Evolutionary conservation across 2,113 vertebrate genomes (phyloP).

Genomic region (Oriolus oriolus): DNA sequence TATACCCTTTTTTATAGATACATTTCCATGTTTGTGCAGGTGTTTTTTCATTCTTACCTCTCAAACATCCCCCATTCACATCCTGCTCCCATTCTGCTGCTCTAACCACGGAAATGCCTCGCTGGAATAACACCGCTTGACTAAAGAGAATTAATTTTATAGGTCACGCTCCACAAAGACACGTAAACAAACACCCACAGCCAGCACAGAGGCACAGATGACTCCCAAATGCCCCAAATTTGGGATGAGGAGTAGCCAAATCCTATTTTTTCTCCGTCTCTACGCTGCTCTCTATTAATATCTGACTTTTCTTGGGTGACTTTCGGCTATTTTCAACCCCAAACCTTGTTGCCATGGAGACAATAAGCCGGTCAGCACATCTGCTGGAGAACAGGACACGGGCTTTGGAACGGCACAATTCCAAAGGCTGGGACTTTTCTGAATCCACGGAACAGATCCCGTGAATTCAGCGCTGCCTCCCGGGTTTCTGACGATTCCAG

Average conservation of each 20-base stretch:
- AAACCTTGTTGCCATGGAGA: slow-evolving; percentile 74
- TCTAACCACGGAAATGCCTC: neutral
- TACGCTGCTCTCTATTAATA: slow-evolving; percentile 65
- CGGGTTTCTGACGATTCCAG: neutral
- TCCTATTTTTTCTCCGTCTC: neutral
- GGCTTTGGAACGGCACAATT: neutral
- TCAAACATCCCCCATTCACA: neutral
- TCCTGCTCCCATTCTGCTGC: neutral
- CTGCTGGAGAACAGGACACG: slow-evolving; percentile 39
- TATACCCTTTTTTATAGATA: too few species aligned
- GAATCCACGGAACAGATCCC: neutral
- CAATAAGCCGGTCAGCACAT: slow-evolving; percentile 67
- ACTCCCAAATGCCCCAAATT: neutral
- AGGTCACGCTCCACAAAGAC: neutral
- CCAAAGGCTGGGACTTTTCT: neutral
- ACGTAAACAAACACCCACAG: neutral
- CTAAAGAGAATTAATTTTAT: neutral
- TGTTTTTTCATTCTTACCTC: neutral
- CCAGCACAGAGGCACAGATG: neutral
- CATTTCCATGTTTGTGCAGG: neutral
- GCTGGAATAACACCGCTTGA: neutral
- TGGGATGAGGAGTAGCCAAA: slow-evolving; percentile 37
- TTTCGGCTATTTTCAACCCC: slow-evolving; percentile 62
- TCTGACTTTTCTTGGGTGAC: slow-evolving; percentile 53
- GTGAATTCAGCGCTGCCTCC: neutral